Percentiles rank a stretch among this genome's conserved stretches.
phyloP scores from a whole-genome alignment of 2,113 vertebrate genomes.

The Antechinus stuartii region DNA sequence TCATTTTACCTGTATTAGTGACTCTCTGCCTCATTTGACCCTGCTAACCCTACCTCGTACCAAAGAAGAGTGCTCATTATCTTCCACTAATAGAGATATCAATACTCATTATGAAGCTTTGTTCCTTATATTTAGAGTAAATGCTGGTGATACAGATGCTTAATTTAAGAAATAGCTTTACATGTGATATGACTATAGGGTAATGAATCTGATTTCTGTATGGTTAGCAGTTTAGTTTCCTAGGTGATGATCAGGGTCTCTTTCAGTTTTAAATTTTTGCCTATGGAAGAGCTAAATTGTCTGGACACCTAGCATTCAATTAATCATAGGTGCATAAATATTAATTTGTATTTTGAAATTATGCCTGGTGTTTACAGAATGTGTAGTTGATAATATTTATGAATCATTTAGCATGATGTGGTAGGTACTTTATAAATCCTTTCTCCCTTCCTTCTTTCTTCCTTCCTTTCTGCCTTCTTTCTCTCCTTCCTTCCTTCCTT shows the following conservation, averaged over 20 bases:
- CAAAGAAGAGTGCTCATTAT: not conserved
- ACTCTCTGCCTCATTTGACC: not conserved
- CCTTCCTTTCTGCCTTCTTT: too few species aligned
- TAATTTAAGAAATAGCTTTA: not conserved
- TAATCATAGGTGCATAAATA: not conserved
- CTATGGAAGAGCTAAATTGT: not conserved
- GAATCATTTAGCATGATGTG: not conserved
- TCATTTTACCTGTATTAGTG: not conserved
- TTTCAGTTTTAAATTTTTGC: not conserved
- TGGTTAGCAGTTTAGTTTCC: not conserved
- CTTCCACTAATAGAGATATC: not conserved
- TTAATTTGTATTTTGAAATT: not conserved
- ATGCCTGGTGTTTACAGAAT: not conserved
- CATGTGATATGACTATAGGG: not conserved
- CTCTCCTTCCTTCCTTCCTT: not conserved
- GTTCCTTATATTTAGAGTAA: not conserved
- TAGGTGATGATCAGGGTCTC: not conserved
- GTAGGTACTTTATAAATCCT: not conserved
- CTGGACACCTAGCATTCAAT: not conserved
- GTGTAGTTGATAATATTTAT: not conserved
- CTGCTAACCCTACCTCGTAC: not conserved
- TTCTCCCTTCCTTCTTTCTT: accelerated
- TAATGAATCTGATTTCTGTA: not conserved
- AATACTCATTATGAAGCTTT: not conserved
- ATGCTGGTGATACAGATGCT: not conserved